Evolutionary conservation across 2,888 invertebrate genomes (phyloP).

Genomic region (Argynnis bischoffii): DNA sequence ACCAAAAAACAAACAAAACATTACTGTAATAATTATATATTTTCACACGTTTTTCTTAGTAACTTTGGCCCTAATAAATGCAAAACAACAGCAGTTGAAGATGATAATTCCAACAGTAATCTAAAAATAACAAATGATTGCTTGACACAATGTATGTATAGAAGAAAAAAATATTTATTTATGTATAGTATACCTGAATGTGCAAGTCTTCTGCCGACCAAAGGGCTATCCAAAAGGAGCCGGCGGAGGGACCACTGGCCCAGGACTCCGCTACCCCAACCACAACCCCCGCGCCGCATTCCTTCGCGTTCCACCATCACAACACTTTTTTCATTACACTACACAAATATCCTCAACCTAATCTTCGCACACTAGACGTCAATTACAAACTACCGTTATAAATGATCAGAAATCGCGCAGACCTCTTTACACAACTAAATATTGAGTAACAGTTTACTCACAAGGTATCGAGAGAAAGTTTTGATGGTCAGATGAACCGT

Average conservation of each 20-base stretch:
- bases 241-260: constrained; percentile 86
- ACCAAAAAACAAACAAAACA: too few relatives aligned
- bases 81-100: too few relatives aligned
- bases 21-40: too few relatives aligned
- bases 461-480: constrained; percentile 77
- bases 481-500: constrained; percentile 55
- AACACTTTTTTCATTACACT: constrained; percentile 61
- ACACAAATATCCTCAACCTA: constrained; percentile 45
- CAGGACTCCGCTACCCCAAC: constrained; percentile 75
- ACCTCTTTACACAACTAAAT: constrained; percentile 63
- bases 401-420: constrained; percentile 52
- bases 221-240: constrained; percentile 86
- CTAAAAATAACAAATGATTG: too few relatives aligned
- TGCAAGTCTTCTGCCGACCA: constrained; percentile 85
- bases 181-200: constrained; percentile 64
- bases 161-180: too few relatives aligned
- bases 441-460: constrained; percentile 67
- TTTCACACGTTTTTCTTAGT: too few relatives aligned
- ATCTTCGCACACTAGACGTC: constrained; percentile 53
- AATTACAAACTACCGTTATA: constrained; percentile 61
- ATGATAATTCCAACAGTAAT: too few relatives aligned
- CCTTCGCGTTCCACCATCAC: constrained; percentile 75
- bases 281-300: constrained; percentile 71
- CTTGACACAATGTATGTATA: too few relatives aligned
- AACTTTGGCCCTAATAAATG: too few relatives aligned